Evolutionary conservation across 2,797 vertebrate genomes (phyloP), one percentile per base, ranked within the genome.

Genomic region (Merluccius polli): DNA sequence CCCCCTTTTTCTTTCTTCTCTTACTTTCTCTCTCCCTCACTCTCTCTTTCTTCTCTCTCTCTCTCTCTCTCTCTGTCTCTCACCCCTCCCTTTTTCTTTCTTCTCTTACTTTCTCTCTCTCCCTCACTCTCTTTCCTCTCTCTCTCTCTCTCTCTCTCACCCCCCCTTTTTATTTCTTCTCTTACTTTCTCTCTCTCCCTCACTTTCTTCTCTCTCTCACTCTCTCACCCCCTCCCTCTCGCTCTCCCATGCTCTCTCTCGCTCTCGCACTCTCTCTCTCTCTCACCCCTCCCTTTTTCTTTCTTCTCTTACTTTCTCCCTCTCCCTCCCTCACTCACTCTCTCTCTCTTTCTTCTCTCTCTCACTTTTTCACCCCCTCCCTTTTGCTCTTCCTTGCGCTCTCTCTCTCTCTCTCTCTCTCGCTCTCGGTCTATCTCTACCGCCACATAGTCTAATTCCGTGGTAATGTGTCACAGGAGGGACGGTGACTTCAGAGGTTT

Each of bases 391-490:
- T 16, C 18, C 16, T 48, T 3, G 18, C 44, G 18, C 44, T 6
- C 16, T 48, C 44, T 48, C 15, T 18, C 44, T 48, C 15, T 48
- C 15, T 4, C 2, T 65, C 59, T 65, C 59, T 65, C 27, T 48
- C 16, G 27, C 63, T 7, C 24, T n/a, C 70, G 27, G 76, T 72
- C 35, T 24, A 9, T 27, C 21, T 38, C 11, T 41, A 13, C 32
- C 21, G 21, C 12, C 24, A 70, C 21, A 72, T 75, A 81, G 78
- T 48, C 52, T 75, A 83, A 79, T 76, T 68, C 74, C 75, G 70
- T 67, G 38, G 48, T 81, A 78, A 84, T 78, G 73, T 74, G 72
- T 77, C 79, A 30, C 32, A 44, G 65, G 74, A 79, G 65, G n/a
- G n/a, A 11, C n/a, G 59, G 59, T 73, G 81, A 79, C 74, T 68